Evolutionary conservation across 2,797 vertebrate genomes (phyloP).

Genomic region (Siniperca obscura): DNA sequence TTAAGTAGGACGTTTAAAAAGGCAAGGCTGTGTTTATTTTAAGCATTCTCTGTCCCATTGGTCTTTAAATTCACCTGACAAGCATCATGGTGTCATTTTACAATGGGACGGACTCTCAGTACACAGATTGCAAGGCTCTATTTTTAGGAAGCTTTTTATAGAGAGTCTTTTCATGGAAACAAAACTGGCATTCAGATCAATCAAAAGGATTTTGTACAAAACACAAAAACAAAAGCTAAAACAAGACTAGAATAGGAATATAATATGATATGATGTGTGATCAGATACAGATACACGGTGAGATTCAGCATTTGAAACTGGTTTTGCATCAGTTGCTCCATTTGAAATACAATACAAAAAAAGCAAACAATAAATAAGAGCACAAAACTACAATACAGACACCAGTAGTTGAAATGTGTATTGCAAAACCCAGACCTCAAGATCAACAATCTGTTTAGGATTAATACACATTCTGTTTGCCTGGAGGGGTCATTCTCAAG

Average conservation of each 20-base stretch:
- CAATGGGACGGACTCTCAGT: constrained; percentile 52
- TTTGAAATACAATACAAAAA: constrained; percentile 22
- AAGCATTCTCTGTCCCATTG: constrained; percentile 63
- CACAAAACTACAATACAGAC: not conserved
- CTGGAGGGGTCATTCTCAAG: constrained; percentile 35
- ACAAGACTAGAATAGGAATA: not conserved
- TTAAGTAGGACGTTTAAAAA: constrained; percentile 70
- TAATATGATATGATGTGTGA: not conserved
- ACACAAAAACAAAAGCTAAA: constrained; percentile 21
- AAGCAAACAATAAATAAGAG: not conserved
- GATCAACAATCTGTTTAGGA: constrained; percentile 27
- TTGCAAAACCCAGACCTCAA: constrained; percentile 24
- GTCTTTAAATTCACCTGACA: constrained; percentile 77
- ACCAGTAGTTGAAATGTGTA: not conserved
- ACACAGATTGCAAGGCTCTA: constrained; percentile 54
- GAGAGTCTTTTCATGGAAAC: constrained; percentile 65
- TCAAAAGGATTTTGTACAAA: constrained; percentile 13
- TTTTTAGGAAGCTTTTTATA: constrained; percentile 76
- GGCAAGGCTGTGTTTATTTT: constrained; percentile 78
- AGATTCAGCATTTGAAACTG: constrained; percentile 13
- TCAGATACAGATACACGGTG: not conserved
- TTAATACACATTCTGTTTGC: constrained; percentile 37
- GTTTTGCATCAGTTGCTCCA: constrained; percentile 12
- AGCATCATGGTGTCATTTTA: constrained; percentile 75
- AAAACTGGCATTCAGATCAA: constrained; percentile 30